Percentiles rank a stretch among this genome's conserved stretches.
Conservation (phyloP, 1,140 invertebrate genomes). For the Apis dorsata region DNA sequence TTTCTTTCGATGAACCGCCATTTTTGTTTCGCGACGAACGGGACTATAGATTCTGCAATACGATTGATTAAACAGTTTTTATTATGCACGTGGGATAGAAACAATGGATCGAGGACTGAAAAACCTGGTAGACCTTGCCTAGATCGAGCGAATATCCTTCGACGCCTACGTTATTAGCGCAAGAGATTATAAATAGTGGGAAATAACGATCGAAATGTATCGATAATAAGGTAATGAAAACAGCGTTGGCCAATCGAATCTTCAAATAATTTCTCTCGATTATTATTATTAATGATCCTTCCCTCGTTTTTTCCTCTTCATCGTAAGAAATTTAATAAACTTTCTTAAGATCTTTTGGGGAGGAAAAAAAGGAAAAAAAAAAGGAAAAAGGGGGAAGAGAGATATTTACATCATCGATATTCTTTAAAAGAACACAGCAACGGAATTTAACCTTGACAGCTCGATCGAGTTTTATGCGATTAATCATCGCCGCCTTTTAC, state of each 20-base stretch:
- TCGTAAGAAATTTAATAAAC: not conserved
- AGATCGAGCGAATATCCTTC: conserved; percentile 36
- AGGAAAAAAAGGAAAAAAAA: not conserved
- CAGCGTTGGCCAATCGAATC: not conserved
- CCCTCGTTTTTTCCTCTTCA: no score
- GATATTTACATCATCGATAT: conserved; percentile 3
- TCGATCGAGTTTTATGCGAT: conserved; percentile 27
- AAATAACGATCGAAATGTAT: conserved; percentile 3
- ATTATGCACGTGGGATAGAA: not conserved
- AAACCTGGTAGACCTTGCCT: conserved; percentile 31
- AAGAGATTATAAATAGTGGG: conserved; percentile 34
- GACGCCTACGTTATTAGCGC: conserved; percentile 23
- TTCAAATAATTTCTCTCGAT: not conserved
- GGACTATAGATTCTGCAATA: no score
- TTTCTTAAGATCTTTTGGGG: conserved; percentile 5
- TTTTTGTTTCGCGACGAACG: no score
- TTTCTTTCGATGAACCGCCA: no score
- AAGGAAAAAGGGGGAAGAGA: not conserved
- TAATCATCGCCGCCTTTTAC: conserved; percentile 1
- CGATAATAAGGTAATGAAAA: conserved; percentile 12
- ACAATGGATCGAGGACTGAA: conserved; percentile 15
- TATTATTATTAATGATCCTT: conserved; percentile 17
- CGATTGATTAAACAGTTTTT: no score
- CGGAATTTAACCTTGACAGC: conserved; percentile 48
- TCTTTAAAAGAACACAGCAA: not conserved